Evolutionary conservation across 2,797 vertebrate genomes (phyloP).

Genomic region (Sphenopsis melanotis): DNA sequence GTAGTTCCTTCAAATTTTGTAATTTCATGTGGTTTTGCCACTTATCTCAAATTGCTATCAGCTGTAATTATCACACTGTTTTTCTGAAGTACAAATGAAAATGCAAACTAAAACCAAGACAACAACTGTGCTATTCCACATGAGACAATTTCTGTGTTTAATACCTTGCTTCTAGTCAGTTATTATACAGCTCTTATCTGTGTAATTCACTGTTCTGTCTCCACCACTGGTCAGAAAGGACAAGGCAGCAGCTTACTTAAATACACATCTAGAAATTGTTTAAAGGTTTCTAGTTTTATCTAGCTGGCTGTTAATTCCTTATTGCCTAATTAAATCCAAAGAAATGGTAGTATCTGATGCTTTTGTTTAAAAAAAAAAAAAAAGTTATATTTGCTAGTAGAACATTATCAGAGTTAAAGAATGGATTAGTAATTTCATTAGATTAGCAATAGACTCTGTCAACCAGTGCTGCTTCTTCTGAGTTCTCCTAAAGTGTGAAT

Average conservation of each 20-base stretch:
- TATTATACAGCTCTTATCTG: neutral
- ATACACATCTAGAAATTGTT: neutral
- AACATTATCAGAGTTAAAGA: neutral
- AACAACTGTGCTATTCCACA: neutral
- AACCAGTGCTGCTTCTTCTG: neutral
- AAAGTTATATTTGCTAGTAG: neutral
- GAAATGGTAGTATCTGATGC: neutral
- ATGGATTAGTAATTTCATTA: neutral
- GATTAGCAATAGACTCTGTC: neutral
- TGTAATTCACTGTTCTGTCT: neutral
- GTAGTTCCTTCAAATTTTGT: neutral
- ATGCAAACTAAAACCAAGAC: neutral
- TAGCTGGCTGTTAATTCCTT: neutral
- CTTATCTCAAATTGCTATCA: neutral
- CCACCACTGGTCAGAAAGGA: neutral
- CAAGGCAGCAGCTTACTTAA: neutral
- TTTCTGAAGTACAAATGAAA: neutral
- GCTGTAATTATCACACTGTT: neutral
- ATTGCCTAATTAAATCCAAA: neutral
- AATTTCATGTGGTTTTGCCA: neutral
- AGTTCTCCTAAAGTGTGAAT: neutral
- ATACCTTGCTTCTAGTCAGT: neutral
- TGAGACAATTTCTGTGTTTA: neutral
- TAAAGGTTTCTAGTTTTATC: neutral
- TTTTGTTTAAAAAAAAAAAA: neutral